Evolutionary conservation across 1,140 invertebrate species (phyloP).

Genomic region (Drosophila ohnishii): DNA sequence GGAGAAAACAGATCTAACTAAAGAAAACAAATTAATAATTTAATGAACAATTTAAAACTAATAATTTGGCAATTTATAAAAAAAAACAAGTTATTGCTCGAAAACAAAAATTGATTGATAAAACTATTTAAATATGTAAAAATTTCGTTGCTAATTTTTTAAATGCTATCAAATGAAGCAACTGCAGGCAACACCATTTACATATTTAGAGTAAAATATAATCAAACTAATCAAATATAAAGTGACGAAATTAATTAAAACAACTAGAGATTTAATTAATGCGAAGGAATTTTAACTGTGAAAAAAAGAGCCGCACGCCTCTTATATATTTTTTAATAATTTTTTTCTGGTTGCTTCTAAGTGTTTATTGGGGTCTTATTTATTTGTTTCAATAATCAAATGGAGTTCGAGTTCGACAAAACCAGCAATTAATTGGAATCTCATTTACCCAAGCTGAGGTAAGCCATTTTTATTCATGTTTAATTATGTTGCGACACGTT

Average conservation of each 20-base stretch:
- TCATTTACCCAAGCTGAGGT: conserved; percentile 21
- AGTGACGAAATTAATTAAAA: background rate
- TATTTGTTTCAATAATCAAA: conserved; percentile 34
- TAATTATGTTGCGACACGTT: conserved; percentile 36
- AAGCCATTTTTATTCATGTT: conserved; percentile 25
- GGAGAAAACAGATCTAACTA: background rate
- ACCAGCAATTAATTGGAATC: conserved; percentile 28
- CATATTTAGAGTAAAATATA: background rate
- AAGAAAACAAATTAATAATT: background rate
- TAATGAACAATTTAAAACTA: background rate
- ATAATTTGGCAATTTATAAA: background rate
- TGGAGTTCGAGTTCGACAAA: conserved; percentile 19
- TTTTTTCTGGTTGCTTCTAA: conserved; percentile 10
- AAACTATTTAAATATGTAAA: background rate
- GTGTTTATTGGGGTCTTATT: conserved; percentile 5
- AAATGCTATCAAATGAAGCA: background rate
- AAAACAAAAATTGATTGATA: background rate
- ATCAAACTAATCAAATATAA: background rate
- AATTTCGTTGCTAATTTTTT: background rate
- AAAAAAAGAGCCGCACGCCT: background rate
- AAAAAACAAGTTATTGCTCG: no score
- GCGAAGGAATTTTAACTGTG: background rate
- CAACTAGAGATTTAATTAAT: background rate
- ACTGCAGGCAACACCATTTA: background rate
- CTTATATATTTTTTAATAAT: background rate